Percentiles rank a stretch among this genome's conserved stretches.
Evolutionary conservation across 2,113 vertebrate species (phyloP).

Genomic region (Notarius quadriscutis): DNA sequence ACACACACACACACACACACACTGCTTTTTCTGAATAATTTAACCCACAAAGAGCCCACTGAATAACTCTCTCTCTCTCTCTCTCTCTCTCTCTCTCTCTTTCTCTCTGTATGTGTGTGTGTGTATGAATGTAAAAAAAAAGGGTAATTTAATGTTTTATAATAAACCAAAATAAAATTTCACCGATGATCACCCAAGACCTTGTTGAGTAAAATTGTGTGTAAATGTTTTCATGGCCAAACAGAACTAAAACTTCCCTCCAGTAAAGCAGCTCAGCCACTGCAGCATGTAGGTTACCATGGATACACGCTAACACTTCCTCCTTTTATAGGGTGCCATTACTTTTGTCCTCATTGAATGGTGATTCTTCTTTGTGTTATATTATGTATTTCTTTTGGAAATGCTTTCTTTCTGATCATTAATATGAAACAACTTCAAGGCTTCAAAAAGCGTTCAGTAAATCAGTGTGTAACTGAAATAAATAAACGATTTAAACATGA

Average conservation of each 20-base stretch:
- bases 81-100: too few species aligned
- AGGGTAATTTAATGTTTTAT: too few species aligned
- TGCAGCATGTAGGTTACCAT: too few species aligned
- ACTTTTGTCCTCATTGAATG: background rate
- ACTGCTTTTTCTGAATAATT: conserved; percentile 46
- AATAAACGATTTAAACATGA: background rate
- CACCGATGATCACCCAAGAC: background rate
- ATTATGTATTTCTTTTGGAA: background rate
- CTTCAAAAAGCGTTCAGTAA: background rate
- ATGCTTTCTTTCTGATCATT: background rate
- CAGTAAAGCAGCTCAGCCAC: background rate
- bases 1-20: conserved; percentile 4
- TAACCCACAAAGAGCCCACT: conserved; percentile 69
- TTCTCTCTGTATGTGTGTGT: background rate
- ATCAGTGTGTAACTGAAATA: background rate
- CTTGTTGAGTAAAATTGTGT: background rate
- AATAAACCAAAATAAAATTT: background rate
- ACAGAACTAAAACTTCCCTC: background rate
- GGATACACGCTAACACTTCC: too few species aligned
- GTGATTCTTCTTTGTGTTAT: background rate
- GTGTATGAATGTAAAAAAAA: background rate
- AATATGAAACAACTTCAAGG: background rate
- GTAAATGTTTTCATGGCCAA: background rate
- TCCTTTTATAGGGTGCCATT: background rate
- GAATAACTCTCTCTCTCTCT: background rate